These are phyloP conservation scores for Diplodus puntazzo DNA, from an alignment of 2,797 vertebrate genomes.

Conservation along the genomic window DNA sequence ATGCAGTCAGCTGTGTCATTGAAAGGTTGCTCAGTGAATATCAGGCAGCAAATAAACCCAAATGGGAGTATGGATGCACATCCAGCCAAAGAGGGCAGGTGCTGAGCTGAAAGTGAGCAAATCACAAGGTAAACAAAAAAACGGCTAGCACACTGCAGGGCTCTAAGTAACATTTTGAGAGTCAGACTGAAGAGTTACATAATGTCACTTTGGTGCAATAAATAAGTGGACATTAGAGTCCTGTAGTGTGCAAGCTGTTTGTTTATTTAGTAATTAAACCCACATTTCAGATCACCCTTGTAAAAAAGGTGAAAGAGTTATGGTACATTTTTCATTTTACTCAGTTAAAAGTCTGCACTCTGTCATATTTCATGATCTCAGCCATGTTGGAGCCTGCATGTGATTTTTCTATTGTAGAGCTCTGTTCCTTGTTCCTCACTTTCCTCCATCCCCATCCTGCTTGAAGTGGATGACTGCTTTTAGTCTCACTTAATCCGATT, in stretches of 20 bases:
- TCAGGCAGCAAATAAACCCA: conserved; percentile 43
- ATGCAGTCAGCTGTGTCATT: conserved; percentile 61
- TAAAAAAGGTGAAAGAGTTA: conserved; percentile 37
- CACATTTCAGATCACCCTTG: conserved; percentile 33
- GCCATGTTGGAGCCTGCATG: conserved; percentile 12
- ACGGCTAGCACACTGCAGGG: no score
- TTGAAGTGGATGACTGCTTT: conserved; percentile 60
- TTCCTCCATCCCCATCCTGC: conserved; percentile 26
- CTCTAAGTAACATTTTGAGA: no score
- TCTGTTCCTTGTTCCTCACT: conserved; percentile 26
- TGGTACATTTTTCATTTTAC: conserved; percentile 3
- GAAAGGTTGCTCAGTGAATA: conserved; percentile 55
- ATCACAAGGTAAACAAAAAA: no score
- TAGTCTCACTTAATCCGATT: conserved; percentile 51
- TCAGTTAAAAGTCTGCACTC: conserved; percentile 1
- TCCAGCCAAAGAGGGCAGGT: neutral
- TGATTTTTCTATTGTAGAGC: conserved; percentile 32
- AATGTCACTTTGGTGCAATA: no score
- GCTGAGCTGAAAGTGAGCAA: neutral
- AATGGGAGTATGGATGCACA: neutral
- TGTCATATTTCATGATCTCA: conserved; percentile 12
- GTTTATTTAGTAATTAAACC: conserved; percentile 29
- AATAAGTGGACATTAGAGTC: no score
- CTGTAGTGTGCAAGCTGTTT: no score
- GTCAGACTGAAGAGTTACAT: no score